Percentiles rank a stretch among this genome's conserved stretches.
These are phyloP conservation scores for Pseudobourletiella spinata DNA, from an alignment of 1,140 invertebrate species.

Conservation along the genomic window DNA sequence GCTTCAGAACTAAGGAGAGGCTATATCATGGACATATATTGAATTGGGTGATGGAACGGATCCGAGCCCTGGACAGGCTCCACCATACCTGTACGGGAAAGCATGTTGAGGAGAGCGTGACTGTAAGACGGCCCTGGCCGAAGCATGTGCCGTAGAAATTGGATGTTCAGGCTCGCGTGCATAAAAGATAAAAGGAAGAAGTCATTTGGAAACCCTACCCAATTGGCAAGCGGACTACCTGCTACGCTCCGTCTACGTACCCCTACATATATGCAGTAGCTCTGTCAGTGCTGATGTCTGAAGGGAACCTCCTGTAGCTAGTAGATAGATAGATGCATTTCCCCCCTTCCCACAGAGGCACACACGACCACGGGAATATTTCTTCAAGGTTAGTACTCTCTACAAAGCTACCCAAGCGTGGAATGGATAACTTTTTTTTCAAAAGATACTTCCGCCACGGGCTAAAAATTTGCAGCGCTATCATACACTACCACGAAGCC, in stretches of 20 bases:
- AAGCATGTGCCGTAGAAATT: neutral
- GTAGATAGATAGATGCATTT: neutral
- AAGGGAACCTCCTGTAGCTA: too few relatives aligned
- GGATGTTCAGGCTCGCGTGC: neutral
- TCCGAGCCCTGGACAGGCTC: too few relatives aligned
- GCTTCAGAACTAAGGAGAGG: too few relatives aligned
- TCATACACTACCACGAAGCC: neutral
- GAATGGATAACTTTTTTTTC: neutral
- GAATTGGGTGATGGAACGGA: too few relatives aligned
- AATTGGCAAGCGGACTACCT: conserved; percentile 7
- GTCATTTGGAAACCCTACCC: conserved; percentile 3
- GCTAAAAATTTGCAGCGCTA: neutral
- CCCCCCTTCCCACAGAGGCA: too few relatives aligned
- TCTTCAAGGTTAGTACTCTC: neutral
- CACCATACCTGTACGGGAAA: too few relatives aligned
- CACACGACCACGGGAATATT: neutral
- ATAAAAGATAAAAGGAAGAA: conserved; percentile 7
- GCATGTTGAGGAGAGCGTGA: neutral
- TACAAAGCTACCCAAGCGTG: too few relatives aligned
- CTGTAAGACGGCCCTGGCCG: too few relatives aligned
- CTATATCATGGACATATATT: too few relatives aligned
- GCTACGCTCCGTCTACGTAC: too few relatives aligned
- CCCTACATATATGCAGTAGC: too few relatives aligned
- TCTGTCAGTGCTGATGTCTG: too few relatives aligned
- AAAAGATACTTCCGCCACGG: neutral